Evolutionary conservation across 2,797 vertebrate species (phyloP).

Genomic region (Acanthurus lineatus): DNA sequence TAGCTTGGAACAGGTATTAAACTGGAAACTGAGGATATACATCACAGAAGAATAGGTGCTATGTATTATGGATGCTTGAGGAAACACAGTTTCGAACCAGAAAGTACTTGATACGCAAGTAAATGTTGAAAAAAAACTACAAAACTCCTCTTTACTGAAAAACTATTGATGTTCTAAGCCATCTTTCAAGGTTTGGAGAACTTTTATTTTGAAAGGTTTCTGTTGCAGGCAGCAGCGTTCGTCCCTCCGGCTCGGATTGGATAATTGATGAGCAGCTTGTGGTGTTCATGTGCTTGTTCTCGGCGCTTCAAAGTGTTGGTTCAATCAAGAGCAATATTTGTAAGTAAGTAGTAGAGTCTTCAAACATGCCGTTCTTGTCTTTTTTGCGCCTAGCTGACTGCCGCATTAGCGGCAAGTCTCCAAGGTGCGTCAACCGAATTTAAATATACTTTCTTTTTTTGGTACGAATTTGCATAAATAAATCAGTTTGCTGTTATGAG

Average conservation of each 20-base stretch:
- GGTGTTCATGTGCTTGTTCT: neutral
- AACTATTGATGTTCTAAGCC: neutral
- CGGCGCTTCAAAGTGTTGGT: neutral
- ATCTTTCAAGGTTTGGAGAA: neutral
- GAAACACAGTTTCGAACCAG: neutral
- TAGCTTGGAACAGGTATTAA: neutral
- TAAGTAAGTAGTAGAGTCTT: neutral
- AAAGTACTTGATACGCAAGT: neutral
- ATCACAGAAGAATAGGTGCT: neutral
- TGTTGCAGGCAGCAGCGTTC: neutral
- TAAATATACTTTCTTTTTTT: too few relatives aligned
- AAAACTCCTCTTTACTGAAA: neutral
- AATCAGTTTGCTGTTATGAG: too few relatives aligned
- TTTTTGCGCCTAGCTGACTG: neutral
- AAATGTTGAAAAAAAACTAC: neutral
- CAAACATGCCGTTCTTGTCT: neutral
- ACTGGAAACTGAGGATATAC: neutral
- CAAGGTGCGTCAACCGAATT: too few relatives aligned
- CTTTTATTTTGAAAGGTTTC: conserved; percentile 46
- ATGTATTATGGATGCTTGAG: neutral
- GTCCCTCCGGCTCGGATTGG: neutral
- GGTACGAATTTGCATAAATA: too few relatives aligned
- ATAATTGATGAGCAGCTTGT: neutral
- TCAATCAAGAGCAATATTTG: neutral
- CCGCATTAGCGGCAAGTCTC: too few relatives aligned